These are phyloP conservation scores for Girardinus metallicus DNA, from an alignment of 2,797 vertebrate species.

Conservation along the genomic window DNA sequence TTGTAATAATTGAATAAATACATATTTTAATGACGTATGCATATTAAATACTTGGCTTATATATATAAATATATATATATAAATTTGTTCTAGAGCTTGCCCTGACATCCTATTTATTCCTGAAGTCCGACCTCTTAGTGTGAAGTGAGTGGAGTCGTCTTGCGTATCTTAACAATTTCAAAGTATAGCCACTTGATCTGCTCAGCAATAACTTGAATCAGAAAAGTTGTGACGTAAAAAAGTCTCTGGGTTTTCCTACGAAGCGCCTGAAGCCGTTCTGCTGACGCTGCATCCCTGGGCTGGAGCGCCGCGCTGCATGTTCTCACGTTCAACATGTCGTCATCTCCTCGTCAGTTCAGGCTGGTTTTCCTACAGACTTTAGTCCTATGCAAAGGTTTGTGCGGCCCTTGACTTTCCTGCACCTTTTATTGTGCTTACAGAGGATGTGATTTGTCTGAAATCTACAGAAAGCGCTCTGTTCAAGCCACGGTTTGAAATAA, in stretches of 20 bases:
- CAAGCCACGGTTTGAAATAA: constrained; percentile 61
- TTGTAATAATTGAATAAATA: constrained; percentile 38
- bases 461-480: constrained; percentile 49
- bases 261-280: constrained; percentile 29
- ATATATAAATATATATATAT: constrained; percentile 12
- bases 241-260: constrained; percentile 27
- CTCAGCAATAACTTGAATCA: constrained; percentile 68
- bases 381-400: constrained; percentile 74
- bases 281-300: constrained; percentile 25
- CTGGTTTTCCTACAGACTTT: constrained; percentile 56
- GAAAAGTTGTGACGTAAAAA: constrained; percentile 31
- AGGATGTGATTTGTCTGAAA: constrained; percentile 46
- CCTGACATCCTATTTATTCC: constrained; percentile 45
- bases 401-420: constrained; percentile 54
- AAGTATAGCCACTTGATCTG: constrained; percentile 20
- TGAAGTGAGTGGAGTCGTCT: constrained; percentile 56
- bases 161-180: constrained; percentile 24
- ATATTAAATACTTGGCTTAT: constrained; percentile 20
- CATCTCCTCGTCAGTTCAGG: constrained; percentile 36
- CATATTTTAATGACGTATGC: constrained; percentile 37
- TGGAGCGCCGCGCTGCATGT: constrained; percentile 55
- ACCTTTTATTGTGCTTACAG: constrained; percentile 57
- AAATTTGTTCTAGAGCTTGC: constrained; percentile 28
- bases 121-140: constrained; percentile 39
- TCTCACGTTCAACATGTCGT: constrained; percentile 28